Conservation (phyloP, 2,113 vertebrate genomes). For the Equus quagga region DNA sequence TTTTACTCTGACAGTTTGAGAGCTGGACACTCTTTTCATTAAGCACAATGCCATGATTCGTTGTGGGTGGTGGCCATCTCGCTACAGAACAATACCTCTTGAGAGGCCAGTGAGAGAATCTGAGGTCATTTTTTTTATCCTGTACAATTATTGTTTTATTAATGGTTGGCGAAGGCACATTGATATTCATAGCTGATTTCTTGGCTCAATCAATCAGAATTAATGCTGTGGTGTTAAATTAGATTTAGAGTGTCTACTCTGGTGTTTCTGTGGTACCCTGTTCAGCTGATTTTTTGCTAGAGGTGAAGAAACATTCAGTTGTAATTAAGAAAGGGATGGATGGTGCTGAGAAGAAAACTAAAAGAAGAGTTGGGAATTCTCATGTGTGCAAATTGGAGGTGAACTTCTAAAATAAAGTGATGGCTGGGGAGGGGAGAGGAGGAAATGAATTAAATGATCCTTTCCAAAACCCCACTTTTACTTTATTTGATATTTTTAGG, state of each 20-base stretch:
- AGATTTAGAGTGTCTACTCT: slow-evolving; percentile 64
- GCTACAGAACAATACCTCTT: slow-evolving; percentile 8
- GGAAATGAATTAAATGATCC: slow-evolving; percentile 73
- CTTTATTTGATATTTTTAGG: slow-evolving; percentile 75
- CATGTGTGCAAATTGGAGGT: neutral
- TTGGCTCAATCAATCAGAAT: slow-evolving; percentile 66
- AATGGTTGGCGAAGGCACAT: slow-evolving; percentile 27
- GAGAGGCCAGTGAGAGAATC: neutral
- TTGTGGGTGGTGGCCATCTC: slow-evolving; percentile 55
- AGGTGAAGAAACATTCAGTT: slow-evolving; percentile 62
- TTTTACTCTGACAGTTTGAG: neutral
- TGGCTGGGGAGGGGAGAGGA: neutral
- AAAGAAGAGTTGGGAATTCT: slow-evolving; percentile 57
- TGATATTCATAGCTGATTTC: slow-evolving; percentile 67
- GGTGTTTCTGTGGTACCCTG: slow-evolving; percentile 52
- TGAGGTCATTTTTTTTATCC: neutral
- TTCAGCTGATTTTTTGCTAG: slow-evolving; percentile 68
- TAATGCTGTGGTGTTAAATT: slow-evolving; percentile 72
- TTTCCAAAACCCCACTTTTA: slow-evolving; percentile 77
- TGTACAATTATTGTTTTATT: slow-evolving; percentile 18
- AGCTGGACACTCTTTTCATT: neutral
- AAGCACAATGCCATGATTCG: neutral
- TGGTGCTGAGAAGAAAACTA: neutral
- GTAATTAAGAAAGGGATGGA: slow-evolving; percentile 52
- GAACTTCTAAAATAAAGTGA: slow-evolving; percentile 64